phyloP scores from a whole-genome alignment of 2,113 vertebrate species.

The Leucopternis melanops region DNA sequence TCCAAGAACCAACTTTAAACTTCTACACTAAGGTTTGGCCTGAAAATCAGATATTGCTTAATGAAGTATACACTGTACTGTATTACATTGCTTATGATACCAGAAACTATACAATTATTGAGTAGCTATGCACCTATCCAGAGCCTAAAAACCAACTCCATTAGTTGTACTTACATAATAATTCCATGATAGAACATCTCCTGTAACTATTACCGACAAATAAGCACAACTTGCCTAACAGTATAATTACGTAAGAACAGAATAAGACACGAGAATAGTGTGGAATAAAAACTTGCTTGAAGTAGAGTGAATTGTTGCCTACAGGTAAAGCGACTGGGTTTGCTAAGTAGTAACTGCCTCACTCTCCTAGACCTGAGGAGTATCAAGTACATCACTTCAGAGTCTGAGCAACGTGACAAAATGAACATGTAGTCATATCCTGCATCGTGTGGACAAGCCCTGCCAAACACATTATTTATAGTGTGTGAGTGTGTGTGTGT shows the following conservation, averaged over 20 bases:
- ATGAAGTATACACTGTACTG: not conserved
- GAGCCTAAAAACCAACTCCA: not conserved
- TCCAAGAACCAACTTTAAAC: not conserved
- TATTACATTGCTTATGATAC: not conserved
- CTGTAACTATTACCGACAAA: not conserved
- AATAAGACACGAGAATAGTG: not conserved
- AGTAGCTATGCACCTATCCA: not conserved
- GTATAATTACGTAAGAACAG: not conserved
- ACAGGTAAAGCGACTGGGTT: not conserved
- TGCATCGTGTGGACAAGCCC: not conserved
- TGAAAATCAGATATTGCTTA: not conserved
- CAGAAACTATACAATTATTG: not conserved
- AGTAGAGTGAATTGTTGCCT: not conserved
- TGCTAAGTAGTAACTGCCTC: not conserved
- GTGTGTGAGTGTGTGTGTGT: rapidly evolving
- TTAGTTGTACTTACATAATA: not conserved
- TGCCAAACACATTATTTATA: not conserved
- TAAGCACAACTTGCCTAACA: not conserved
- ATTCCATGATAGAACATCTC: not conserved
- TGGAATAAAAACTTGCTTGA: not conserved
- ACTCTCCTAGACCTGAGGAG: not conserved
- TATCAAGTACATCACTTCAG: not conserved
- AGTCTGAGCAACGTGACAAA: not conserved
- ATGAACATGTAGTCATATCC: not conserved
- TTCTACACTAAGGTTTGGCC: not conserved